Conservation (phyloP, 2,113 vertebrate species). For the Phalacrocorax brasilianus region DNA sequence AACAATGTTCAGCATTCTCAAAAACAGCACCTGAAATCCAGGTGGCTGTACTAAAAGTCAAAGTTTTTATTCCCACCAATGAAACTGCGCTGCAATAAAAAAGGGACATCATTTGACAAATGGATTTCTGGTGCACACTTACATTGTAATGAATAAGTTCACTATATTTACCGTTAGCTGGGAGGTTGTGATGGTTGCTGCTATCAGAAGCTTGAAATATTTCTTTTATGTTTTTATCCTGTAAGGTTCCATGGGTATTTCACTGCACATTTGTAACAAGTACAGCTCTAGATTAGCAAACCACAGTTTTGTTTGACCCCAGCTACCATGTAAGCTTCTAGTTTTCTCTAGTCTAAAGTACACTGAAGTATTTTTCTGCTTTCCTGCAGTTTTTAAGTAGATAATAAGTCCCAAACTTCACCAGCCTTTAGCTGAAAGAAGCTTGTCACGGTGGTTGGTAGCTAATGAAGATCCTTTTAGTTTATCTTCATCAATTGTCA, state of each 20-base stretch:
- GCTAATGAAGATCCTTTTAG: constrained; percentile 93
- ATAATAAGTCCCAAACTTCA: constrained; percentile 85
- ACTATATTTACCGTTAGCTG: not conserved
- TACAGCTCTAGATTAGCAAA: constrained; percentile 58
- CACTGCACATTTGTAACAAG: constrained; percentile 48
- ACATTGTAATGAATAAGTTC: not conserved
- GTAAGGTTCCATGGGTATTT: constrained; percentile 20
- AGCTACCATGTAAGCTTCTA: constrained; percentile 60
- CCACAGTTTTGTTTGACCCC: constrained; percentile 44
- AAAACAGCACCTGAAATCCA: not conserved
- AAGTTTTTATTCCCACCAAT: not conserved
- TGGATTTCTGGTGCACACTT: not conserved
- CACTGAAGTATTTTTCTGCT: constrained; percentile 79
- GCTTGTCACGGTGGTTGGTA: constrained; percentile 88
- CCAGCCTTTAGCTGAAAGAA: constrained; percentile 82
- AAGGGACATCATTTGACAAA: not conserved
- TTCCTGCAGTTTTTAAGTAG: constrained; percentile 83
- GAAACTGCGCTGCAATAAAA: not conserved
- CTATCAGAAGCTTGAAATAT: constrained; percentile 35
- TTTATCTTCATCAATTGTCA: constrained; percentile 99
- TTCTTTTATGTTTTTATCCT: constrained; percentile 60
- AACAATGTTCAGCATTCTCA: not conserved
- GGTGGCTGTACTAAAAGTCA: not conserved
- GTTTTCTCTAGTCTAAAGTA: constrained; percentile 76
- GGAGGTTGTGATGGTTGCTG: not conserved